Base-by-base conservation (phyloP, 2,797 vertebrate species). In the Enteromius treurensis region DNA sequence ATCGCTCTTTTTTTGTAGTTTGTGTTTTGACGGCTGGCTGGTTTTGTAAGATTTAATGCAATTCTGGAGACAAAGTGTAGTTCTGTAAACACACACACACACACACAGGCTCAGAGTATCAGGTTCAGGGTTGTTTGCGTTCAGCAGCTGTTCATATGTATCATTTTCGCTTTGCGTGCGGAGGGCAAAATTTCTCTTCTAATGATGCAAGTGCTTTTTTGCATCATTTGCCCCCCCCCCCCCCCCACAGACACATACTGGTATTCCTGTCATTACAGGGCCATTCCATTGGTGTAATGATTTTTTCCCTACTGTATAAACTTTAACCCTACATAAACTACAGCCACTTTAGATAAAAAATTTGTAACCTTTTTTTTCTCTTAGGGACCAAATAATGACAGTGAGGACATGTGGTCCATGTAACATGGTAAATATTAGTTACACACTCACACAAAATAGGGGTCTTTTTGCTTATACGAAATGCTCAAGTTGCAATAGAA, bases 151-250 rank as follows among this genome's bases (percentile, higher is more conserved):
- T 90, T 47, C 90, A 84, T 81, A 71, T 68, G 81, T 47, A 85
- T 79, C 70, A 64, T 76, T 73, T 81, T 79, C 79, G 19, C 82
- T 88, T 93, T 86, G 94, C 94, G 91, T 95, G 94, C 90, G 78
- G 91, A 93, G 90, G 88, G 82, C 83, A 88, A 92, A 90, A 91
- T 93, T 92, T 93, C 88, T 79, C 88, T 88, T 89, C 90, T 94
- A 92, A 93, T 93, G 92, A 90, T 77, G 90, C 89, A 89, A 92
- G 89, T 91, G 90, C 95, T 93, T 93, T 91, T 94, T 93, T 93
- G 94, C 91, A 92, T 95, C 92, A 92, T 91, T 93, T 92, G 91
- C 88, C 90, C 21, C 11, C 21, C 40, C 45, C 53, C 45, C 67
- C 15, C 29, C 37, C 32, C 34, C 64, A 67, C 29, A 65, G 15